Evolutionary conservation across 1,140 invertebrate genomes (phyloP).

Genomic region (Drosophila bipectinata): DNA sequence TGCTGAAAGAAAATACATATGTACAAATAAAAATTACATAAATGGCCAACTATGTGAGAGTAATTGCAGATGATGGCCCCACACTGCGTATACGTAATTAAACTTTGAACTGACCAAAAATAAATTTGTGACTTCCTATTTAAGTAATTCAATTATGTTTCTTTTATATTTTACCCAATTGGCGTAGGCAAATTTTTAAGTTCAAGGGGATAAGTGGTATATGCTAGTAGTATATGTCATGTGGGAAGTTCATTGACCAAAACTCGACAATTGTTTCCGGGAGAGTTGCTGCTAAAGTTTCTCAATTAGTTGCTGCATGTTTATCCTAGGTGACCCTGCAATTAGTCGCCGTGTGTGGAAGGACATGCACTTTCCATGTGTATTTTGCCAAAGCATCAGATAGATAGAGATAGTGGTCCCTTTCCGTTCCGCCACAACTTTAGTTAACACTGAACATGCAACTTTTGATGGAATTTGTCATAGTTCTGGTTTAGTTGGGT

Average conservation of each 20-base stretch:
- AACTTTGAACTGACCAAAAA: slow-evolving; percentile 61
- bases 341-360: slow-evolving; percentile 40
- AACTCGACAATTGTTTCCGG: not conserved
- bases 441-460: slow-evolving; percentile 59
- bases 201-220: slow-evolving; percentile 5
- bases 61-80: slow-evolving; percentile 36
- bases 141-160: slow-evolving; percentile 61
- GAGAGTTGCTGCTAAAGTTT: slow-evolving; percentile 26
- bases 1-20: slow-evolving; percentile 78
- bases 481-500: slow-evolving; percentile 6
- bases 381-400: slow-evolving; percentile 18
- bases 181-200: slow-evolving; percentile 32
- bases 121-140: slow-evolving; percentile 18
- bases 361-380: slow-evolving; percentile 45
- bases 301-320: slow-evolving; percentile 54
- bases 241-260: slow-evolving; percentile 61
- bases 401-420: not conserved
- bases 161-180: slow-evolving; percentile 30
- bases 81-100: slow-evolving; percentile 70
- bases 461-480: slow-evolving; percentile 40
- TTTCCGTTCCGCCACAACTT: slow-evolving; percentile 15
- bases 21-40: slow-evolving; percentile 13
- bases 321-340: slow-evolving; percentile 46
- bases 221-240: not conserved
- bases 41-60: slow-evolving; percentile 15